phyloP scores from a whole-genome alignment of 2,113 vertebrate genomes.

The Barnardius zonarius region DNA sequence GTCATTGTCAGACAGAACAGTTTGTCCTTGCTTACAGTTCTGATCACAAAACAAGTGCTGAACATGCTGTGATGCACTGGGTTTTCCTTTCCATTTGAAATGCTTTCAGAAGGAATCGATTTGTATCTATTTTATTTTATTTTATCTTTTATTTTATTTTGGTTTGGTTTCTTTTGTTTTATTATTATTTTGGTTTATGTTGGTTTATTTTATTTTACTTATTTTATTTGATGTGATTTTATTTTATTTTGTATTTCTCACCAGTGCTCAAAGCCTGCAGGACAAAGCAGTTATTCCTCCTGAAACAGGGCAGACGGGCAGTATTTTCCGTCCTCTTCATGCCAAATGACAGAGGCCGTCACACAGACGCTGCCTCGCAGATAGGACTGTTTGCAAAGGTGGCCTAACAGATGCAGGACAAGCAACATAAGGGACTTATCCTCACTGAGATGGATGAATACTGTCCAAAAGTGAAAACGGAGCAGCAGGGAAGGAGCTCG shows the following conservation, averaged over 20 bases:
- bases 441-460: neutral
- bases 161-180: too few species aligned
- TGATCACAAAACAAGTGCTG: neutral
- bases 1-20: neutral
- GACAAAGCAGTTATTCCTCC: neutral
- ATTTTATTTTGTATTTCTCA: neutral
- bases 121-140: neutral
- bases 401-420: neutral
- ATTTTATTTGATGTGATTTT: neutral
- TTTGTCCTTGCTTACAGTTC: neutral
- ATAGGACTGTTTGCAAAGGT: neutral
- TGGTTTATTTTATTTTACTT: neutral
- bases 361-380: neutral
- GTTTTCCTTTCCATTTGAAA: neutral
- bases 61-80: accelerated
- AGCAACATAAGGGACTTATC: neutral
- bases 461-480: neutral
- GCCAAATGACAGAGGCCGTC: neutral
- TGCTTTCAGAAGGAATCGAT: neutral
- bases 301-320: neutral
- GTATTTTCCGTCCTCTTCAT: neutral
- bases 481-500: neutral
- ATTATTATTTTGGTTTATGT: too few species aligned
- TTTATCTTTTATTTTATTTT: neutral
- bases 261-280: neutral